Conservation (phyloP, 2,797 vertebrate genomes). For the Parambassis ranga region DNA sequence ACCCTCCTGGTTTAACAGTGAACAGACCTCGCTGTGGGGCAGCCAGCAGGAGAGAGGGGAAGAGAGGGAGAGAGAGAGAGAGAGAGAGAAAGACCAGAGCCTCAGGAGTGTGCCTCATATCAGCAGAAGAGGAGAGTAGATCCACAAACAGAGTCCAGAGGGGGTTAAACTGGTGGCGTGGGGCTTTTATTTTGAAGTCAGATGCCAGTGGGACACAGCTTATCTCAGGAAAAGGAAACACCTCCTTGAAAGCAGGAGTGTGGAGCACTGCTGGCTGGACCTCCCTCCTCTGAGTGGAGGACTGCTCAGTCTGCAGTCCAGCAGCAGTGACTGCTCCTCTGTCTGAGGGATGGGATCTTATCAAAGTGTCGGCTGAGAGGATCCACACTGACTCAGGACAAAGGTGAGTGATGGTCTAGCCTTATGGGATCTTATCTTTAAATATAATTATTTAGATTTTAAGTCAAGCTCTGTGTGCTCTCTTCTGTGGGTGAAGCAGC, state of each 20-base stretch:
- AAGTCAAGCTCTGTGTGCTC: no score
- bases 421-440: not conserved
- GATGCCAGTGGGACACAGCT: not conserved
- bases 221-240: conserved; percentile 42
- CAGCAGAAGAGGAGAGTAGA: conserved; percentile 1
- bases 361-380: not conserved
- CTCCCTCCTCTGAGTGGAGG: conserved; percentile 43
- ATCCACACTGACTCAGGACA: not conserved
- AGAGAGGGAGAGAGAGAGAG: conserved; percentile 25
- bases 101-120: conserved; percentile 1
- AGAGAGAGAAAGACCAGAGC: conserved; percentile 25
- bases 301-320: conserved; percentile 23
- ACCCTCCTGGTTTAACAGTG: conserved; percentile 64
- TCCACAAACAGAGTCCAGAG: not conserved
- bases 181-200: conserved; percentile 29
- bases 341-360: conserved; percentile 19
- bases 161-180: no score
- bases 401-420: conserved; percentile 51
- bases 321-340: conserved; percentile 3
- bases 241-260: conserved; percentile 28
- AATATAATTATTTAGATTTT: no score
- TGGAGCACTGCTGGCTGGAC: conserved; percentile 13
- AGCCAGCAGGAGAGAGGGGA: conserved; percentile 20
- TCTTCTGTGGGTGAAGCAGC: no score
- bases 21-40: conserved; percentile 62